Evolutionary conservation across 2,888 invertebrate genomes (phyloP), one percentile per base, ranked within the genome.

Genomic region (Matsumyia berberina): DNA sequence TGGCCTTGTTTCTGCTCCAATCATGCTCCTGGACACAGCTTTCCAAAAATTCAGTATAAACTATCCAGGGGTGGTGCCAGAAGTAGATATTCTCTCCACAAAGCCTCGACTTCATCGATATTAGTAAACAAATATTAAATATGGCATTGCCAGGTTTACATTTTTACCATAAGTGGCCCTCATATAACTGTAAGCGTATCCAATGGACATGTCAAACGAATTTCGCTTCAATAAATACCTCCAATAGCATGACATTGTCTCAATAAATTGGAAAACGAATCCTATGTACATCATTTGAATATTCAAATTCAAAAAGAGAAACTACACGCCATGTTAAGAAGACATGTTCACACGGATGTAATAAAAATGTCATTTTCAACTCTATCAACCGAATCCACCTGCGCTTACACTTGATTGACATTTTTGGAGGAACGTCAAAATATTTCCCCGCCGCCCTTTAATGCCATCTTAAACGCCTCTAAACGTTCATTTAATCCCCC

Each of bases 341-440:
- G 49, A 31, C 15, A 49, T 58, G 58, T 58, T 57, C 44, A 37
- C 19, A 12, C 2, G 5, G 24, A 29, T 4, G 11, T 35, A 57
- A 58, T 70, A 46, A 70, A 58, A 46, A 11, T 57, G 70, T 15
- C 17, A 49, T 37, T 49, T 58, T 29, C 37, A 37, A n/a, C 51
- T 8, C 15, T 12, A 6, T 1, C 12, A 5, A 51, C 44, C 55
- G n/a, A 42, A 24, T 55, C 39, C 53, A 37, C 69, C 55, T 57
- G 55, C 55, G 42, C 29, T 4, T 24, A 37, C n/a, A 0, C 7
- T 46, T 24, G 49, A 37, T 70, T 46, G 46, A 58, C 29, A 70
- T 46, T 29, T 29, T 24, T 1, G 24, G 5, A 37, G 5, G 37
- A 66, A 51, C 58, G 73, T 79, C 73, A 79, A 79, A 73, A 79